Base-by-base conservation (phyloP, 2,888 invertebrate species). In the Xestia sexstrigata region DNA sequence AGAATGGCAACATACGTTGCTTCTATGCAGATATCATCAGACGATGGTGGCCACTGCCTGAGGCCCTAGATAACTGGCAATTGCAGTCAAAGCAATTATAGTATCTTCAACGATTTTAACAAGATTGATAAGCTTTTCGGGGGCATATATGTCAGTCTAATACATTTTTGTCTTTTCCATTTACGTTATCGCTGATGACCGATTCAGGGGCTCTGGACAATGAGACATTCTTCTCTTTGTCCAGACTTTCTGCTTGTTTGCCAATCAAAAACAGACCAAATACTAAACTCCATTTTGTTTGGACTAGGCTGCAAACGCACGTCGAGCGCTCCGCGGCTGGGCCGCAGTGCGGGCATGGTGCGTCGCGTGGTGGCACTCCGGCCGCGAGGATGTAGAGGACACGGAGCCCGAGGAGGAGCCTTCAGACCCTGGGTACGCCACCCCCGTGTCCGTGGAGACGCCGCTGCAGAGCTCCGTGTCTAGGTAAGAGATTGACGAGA, bases 331-430 rank as follows among this genome's bases (percentile, higher is more conserved):
- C 77, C 93, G 94, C 0, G 97, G 97, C 23, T 97, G 97, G 97
- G 92, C 91, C 0, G 95, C 97, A 30, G 95, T 98, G 74, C 95
- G 98, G 82, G 97, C 98, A 84, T 98, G 98, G 98, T 98, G 98
- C 93, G 97, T 98, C 76, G 98, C 98, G 91, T 98, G 98, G 98
- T 98, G 98, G 98, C 98, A 98, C 94, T 98, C 98, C 23, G 98
- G 98, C 0, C 97, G 98, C 58, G 98, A 98, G 82, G 98, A 98
- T 90, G 97, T 98, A 83, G 98, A 98, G 89, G 98, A 98, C 84
- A 98, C 98, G 88, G 98, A 97, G 93, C 98, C 98, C 52, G 97
- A 97, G 83, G 99, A 99, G 92, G 98, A 98, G 91, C 97, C 98
- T 84, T 98, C 98, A 90, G 97, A 98, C 94, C 97, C 97, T 88